Evolutionary conservation across 2,888 invertebrate species (phyloP).

Genomic region (Emmelina monodactyla): DNA sequence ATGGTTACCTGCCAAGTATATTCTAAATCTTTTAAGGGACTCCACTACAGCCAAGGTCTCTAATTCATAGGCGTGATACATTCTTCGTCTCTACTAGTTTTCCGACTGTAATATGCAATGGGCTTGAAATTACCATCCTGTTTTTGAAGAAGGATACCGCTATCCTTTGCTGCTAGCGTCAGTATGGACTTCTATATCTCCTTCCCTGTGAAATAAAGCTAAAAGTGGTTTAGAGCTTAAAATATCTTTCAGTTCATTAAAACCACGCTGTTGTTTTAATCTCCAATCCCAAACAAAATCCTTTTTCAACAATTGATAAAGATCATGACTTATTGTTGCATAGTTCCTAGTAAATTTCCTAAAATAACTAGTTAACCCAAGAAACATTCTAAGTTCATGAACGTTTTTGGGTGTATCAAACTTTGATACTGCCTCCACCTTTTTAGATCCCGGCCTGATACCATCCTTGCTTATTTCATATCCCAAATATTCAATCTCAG

Average conservation of each 20-base stretch:
- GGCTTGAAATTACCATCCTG: conserved; percentile 15
- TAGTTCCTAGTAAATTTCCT: conserved; percentile 20
- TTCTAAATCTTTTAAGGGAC: not conserved
- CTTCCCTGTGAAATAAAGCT: conserved; percentile 17
- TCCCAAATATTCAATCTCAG: conserved; percentile 16
- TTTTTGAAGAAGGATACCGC: conserved; percentile 20
- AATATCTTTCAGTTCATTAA: conserved; percentile 12
- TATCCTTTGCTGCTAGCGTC: conserved; percentile 20
- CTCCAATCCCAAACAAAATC: conserved; percentile 12
- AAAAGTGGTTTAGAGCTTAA: conserved; percentile 18
- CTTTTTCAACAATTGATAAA: conserved; percentile 18
- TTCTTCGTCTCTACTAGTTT: conserved; percentile 18
- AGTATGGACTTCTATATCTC: conserved; percentile 19
- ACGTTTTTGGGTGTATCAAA: conserved; percentile 18
- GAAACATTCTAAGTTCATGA: conserved; percentile 19
- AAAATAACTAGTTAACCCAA: conserved; percentile 21
- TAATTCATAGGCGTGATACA: conserved; percentile 25
- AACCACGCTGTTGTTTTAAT: not conserved
- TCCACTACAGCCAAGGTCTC: conserved; percentile 19
- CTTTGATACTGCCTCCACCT: conserved; percentile 13
- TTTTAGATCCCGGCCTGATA: conserved; percentile 16
- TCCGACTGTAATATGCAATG: conserved; percentile 21
- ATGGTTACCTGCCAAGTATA: too few species aligned
- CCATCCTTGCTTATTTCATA: conserved; percentile 17
- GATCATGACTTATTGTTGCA: conserved; percentile 16